Evolutionary conservation across 2,113 vertebrate species (phyloP).

Genomic region (Grantiella picta): DNA sequence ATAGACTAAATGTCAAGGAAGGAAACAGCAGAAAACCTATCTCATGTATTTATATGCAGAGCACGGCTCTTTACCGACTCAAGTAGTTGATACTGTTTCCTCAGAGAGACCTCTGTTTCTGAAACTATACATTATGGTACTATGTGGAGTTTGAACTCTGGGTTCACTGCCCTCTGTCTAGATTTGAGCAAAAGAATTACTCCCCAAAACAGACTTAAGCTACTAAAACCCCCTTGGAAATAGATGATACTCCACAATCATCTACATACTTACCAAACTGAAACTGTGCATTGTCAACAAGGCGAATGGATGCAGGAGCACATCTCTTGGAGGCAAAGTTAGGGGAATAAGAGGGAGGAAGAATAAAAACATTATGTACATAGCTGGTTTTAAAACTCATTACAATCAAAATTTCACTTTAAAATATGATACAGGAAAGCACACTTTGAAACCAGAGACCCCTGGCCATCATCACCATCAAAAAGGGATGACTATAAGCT

Average conservation of each 20-base stretch:
- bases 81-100: background rate
- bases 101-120: background rate
- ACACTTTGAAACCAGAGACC: background rate
- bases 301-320: constrained; percentile 96
- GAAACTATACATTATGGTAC: background rate
- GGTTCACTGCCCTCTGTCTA: background rate
- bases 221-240: background rate
- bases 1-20: background rate
- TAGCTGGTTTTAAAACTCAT: background rate
- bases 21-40: background rate
- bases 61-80: background rate
- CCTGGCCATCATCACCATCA: background rate
- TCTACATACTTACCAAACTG: constrained; percentile 88
- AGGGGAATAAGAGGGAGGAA: background rate
- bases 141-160: background rate
- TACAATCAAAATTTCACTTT: background rate
- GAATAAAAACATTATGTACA: background rate
- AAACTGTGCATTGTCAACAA: constrained; percentile 97
- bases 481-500: background rate
- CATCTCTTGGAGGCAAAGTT: constrained; percentile 81
- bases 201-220: background rate
- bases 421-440: background rate
- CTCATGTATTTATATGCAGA: background rate
- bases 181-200: background rate
- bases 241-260: background rate